phyloP scores from a whole-genome alignment of 2,888 invertebrate species.

The Tupiocoris notatus region DNA sequence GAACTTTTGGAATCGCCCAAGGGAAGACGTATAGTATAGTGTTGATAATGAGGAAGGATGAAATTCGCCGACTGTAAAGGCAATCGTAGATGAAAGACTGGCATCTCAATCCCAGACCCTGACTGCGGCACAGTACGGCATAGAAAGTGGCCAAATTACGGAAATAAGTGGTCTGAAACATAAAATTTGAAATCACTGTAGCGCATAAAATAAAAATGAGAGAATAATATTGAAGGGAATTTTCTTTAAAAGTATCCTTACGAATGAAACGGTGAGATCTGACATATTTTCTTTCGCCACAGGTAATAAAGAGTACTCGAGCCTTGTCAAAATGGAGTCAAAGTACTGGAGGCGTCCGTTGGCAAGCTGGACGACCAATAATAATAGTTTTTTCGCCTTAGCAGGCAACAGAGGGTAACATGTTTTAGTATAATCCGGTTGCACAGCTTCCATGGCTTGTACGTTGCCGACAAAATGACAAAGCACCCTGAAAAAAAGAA shows the following conservation, averaged over 20 bases:
- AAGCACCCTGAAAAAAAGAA: not conserved
- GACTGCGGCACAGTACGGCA: not conserved
- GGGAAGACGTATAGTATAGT: not conserved
- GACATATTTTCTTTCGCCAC: not conserved
- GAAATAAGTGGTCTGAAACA: not conserved
- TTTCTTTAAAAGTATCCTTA: not conserved
- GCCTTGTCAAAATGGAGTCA: not conserved
- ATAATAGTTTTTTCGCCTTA: not conserved
- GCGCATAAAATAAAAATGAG: too few relatives aligned
- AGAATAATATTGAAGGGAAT: too few relatives aligned
- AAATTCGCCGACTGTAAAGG: not conserved
- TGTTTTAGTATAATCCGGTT: not conserved
- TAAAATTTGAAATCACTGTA: too few relatives aligned
- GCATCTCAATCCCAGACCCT: not conserved
- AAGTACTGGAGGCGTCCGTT: not conserved
- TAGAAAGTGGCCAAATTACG: not conserved
- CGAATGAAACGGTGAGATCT: not conserved
- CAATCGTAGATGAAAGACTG: not conserved
- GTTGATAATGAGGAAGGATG: not conserved
- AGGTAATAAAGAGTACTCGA: not conserved
- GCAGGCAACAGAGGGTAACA: too few relatives aligned
- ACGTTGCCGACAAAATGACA: not conserved
- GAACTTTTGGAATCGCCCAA: not conserved
- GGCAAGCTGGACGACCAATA: not conserved
- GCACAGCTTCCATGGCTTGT: too few relatives aligned